phyloP scores from a whole-genome alignment of 2,113 vertebrate genomes.

The Cynoglossus semilaevis region DNA sequence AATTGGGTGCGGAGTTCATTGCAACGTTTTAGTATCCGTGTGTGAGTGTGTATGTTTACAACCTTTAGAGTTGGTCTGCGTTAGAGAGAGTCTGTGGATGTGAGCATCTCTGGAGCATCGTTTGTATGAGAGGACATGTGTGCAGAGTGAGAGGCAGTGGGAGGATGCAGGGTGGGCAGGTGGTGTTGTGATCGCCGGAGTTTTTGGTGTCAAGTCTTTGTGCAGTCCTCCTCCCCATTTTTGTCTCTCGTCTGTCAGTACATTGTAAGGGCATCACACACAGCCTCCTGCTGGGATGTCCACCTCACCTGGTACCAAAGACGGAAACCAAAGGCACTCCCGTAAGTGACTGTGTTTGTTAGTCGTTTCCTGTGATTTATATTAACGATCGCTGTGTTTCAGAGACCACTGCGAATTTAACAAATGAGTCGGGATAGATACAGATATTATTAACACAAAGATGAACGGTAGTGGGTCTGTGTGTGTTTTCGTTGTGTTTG shows the following conservation, averaged over 20 bases:
- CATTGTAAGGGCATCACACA: conserved; percentile 36
- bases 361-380: conserved; percentile 9
- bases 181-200: conserved; percentile 63
- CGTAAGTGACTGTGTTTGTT: conserved; percentile 61
- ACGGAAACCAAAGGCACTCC: conserved; percentile 69
- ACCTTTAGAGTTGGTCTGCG: conserved; percentile 11
- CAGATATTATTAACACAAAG: too few species aligned
- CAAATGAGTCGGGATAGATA: too few species aligned
- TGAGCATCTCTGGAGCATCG: conserved; percentile 30
- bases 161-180: conserved; percentile 61
- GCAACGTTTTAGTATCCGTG: not conserved
- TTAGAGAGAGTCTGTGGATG: conserved; percentile 19
- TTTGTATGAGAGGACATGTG: conserved; percentile 49
- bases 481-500: too few species aligned
- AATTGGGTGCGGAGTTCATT: not conserved
- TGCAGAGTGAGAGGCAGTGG: conserved; percentile 39
- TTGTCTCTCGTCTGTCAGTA: conserved; percentile 22
- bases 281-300: conserved; percentile 65
- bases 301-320: conserved; percentile 54
- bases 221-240: conserved; percentile 20
- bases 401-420: not conserved
- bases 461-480: too few species aligned
- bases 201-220: conserved; percentile 47
- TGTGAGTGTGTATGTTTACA: not conserved
- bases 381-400: not conserved